Evolutionary conservation across 2,888 invertebrate species (phyloP).

Genomic region (Schrankia costaestrigalis): DNA sequence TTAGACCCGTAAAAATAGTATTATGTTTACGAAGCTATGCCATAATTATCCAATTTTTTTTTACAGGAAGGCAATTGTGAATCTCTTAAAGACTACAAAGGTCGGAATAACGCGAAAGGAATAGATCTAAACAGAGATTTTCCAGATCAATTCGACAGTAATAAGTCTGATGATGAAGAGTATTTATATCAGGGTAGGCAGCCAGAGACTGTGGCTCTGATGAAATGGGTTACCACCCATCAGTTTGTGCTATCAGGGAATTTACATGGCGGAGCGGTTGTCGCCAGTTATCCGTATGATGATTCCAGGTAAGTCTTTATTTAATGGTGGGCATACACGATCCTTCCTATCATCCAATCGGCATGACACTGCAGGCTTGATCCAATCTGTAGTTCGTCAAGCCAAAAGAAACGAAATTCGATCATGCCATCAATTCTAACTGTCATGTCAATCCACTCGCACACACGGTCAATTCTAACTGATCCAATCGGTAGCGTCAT

Average conservation of each 20-base stretch:
- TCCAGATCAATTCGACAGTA: conserved; percentile 90
- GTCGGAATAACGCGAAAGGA: conserved; percentile 90
- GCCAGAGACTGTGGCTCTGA: conserved; percentile 93
- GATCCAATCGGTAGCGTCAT: too few relatives aligned
- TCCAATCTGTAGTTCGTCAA: too few relatives aligned
- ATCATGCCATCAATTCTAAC: too few relatives aligned
- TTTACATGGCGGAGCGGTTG: conserved; percentile 97
- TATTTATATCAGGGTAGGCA: conserved; percentile 83
- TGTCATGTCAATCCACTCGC: too few relatives aligned
- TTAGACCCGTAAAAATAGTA: too few relatives aligned
- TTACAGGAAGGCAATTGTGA: conserved; percentile 89
- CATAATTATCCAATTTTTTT: conserved; percentile 4
- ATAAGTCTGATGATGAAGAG: conserved; percentile 55
- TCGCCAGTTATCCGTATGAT: conserved; percentile 98
- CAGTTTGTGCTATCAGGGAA: conserved; percentile 97
- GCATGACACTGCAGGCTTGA: too few relatives aligned
- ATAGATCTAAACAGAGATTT: conserved; percentile 95
- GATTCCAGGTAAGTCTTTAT: conserved; percentile 86
- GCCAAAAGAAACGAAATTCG: too few relatives aligned
- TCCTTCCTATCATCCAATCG: too few relatives aligned
- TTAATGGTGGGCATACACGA: too few relatives aligned
- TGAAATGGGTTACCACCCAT: conserved; percentile 92
- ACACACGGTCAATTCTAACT: too few relatives aligned
- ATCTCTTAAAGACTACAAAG: conserved; percentile 83
- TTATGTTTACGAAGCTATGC: too few relatives aligned